Conservation (phyloP, 23 tunicate genomes). For the Clavelina lepadiformis region DNA sequence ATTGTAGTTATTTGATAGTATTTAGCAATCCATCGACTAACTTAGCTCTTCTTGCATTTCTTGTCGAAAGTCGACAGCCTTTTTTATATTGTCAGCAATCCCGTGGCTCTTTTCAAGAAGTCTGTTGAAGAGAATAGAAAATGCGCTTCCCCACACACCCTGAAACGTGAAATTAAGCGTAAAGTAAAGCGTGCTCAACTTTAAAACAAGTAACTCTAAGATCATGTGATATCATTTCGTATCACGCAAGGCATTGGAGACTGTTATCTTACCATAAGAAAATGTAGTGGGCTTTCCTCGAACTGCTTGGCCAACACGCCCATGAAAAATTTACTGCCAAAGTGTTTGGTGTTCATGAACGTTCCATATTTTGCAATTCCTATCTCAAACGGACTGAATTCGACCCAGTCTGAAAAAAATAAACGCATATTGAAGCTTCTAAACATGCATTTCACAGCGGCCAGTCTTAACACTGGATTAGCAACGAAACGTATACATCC, state of each 20-base stretch:
- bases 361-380: slow-evolving; percentile 91
- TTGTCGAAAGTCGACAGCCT: slow-evolving; percentile 40
- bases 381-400: slow-evolving; percentile 84
- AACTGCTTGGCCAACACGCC: slow-evolving; percentile 67
- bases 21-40: too few species aligned
- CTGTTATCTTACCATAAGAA: slow-evolving; percentile 90
- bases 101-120: slow-evolving; percentile 55
- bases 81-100: neutral
- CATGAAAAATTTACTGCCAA: slow-evolving; percentile 90
- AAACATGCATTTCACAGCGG: too few species aligned
- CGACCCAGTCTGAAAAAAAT: slow-evolving; percentile 73
- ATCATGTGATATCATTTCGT: neutral
- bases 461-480: too few species aligned
- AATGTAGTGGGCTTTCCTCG: slow-evolving; percentile 83
- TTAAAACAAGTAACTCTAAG: neutral
- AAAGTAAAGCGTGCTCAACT: neutral
- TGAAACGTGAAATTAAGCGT: slow-evolving; percentile 11
- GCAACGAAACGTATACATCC: too few species aligned
- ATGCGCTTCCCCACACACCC: slow-evolving; percentile 99
- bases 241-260: neutral
- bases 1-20: too few species aligned
- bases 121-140: slow-evolving; percentile 84
- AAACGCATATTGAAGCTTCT: too few species aligned
- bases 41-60: slow-evolving; percentile 53
- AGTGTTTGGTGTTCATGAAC: slow-evolving; percentile 59